Evolutionary conservation across 2,888 invertebrate genomes (phyloP).

Genomic region (Eupeodes luniger): DNA sequence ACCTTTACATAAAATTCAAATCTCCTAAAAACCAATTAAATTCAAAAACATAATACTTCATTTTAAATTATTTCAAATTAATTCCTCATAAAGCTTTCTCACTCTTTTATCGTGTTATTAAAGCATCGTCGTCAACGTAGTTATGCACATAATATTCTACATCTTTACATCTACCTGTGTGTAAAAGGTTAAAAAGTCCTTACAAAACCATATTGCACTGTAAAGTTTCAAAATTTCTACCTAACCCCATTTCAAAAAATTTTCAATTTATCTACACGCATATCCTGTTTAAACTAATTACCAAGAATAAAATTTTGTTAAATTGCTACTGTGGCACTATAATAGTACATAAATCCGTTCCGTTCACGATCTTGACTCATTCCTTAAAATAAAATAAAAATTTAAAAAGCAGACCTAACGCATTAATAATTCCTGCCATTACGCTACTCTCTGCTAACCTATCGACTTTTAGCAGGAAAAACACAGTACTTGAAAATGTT

Average conservation of each 20-base stretch:
- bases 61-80: no score
- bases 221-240: constrained; percentile 21
- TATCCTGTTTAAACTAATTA: constrained; percentile 71
- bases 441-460: constrained; percentile 41
- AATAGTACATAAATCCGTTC: constrained; percentile 34
- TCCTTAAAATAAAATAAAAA: constrained; percentile 2
- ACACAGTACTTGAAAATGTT: constrained; percentile 1
- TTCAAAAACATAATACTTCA: background rate
- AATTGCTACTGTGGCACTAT: constrained; percentile 71
- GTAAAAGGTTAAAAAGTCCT: constrained; percentile 8
- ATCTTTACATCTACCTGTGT: background rate
- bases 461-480: constrained; percentile 58
- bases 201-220: constrained; percentile 19
- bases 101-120: background rate
- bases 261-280: constrained; percentile 70
- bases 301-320: constrained; percentile 68
- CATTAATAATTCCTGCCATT: constrained; percentile 68
- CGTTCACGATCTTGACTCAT: background rate
- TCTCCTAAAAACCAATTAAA: background rate
- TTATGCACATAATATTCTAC: background rate
- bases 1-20: background rate
- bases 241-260: constrained; percentile 34
- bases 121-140: background rate
- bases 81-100: constrained; percentile 22
- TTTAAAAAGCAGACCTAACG: background rate